These are phyloP conservation scores for Burhinus oedicnemus DNA, from an alignment of 2,113 vertebrate species.

Conservation along the genomic window DNA sequence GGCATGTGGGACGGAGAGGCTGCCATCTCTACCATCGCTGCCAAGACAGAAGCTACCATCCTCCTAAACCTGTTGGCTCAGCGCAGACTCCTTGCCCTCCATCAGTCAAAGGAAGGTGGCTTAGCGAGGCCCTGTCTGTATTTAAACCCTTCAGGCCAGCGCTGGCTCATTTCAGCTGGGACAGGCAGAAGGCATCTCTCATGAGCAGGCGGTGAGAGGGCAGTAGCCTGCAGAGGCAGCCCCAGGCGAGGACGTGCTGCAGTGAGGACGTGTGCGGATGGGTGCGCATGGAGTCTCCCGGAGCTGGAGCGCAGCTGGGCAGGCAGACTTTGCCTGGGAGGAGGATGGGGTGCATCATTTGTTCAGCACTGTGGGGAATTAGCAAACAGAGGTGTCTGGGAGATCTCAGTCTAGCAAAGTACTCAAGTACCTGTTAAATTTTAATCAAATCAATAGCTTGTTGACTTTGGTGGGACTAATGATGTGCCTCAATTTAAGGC, in stretches of 20 bases:
- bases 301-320: background rate
- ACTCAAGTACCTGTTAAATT: background rate
- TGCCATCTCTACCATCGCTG: background rate
- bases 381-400: background rate
- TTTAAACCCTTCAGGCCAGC: background rate
- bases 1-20: accelerated
- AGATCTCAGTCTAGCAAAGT: background rate
- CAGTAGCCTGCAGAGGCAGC: background rate
- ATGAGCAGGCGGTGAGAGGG: background rate
- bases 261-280: accelerated
- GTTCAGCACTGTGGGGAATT: background rate
- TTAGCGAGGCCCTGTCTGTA: background rate
- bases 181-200: background rate
- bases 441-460: constrained; percentile 24
- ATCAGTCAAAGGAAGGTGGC: background rate
- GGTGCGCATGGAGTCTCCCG: background rate
- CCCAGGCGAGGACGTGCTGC: accelerated
- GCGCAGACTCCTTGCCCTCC: background rate
- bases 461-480: background rate
- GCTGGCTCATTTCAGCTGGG: background rate
- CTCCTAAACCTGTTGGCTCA: background rate
- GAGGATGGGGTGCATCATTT: background rate
- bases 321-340: background rate
- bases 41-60: background rate
- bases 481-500: background rate